Conservation (phyloP, 2,888 invertebrate genomes). For the Megamerina dolium region DNA sequence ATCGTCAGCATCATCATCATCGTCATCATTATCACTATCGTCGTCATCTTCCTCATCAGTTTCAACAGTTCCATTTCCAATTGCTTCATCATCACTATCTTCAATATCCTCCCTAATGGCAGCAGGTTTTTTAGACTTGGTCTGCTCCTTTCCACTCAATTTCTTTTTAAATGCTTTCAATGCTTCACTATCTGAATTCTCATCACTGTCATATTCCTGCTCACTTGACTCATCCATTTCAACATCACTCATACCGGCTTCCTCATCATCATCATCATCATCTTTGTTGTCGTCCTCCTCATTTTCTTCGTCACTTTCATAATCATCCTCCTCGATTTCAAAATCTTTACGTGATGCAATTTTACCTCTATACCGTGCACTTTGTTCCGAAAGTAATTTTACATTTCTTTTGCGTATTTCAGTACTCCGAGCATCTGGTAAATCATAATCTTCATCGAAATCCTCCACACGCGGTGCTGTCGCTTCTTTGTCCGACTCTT, state of each 20-base stretch:
- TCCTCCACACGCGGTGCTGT: conserved; percentile 54
- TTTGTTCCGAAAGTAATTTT: conserved; percentile 62
- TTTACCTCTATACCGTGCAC: conserved; percentile 70
- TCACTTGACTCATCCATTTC: conserved; percentile 23
- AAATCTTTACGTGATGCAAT: conserved; percentile 58
- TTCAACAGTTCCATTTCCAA: conserved; percentile 19
- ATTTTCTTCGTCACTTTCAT: conserved; percentile 4
- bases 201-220: conserved; percentile 20
- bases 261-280: conserved; percentile 19
- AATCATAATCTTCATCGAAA: conserved; percentile 35
- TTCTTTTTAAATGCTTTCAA: conserved; percentile 20
- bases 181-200: conserved; percentile 20
- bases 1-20: conserved; percentile 17
- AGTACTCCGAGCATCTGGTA: conserved; percentile 52
- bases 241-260: background rate
- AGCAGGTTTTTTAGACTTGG: background rate
- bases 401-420: conserved; percentile 63
- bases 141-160: background rate
- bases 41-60: conserved; percentile 16
- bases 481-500: conserved; percentile 55
- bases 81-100: conserved; percentile 26
- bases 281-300: conserved; percentile 29
- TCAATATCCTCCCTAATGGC: background rate
- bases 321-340: conserved; percentile 22
- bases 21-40: conserved; percentile 29